Evolutionary conservation across 2,888 invertebrate species (phyloP), one percentile per base, ranked within the genome.

Genomic region (Tolmerus cingulatus): DNA sequence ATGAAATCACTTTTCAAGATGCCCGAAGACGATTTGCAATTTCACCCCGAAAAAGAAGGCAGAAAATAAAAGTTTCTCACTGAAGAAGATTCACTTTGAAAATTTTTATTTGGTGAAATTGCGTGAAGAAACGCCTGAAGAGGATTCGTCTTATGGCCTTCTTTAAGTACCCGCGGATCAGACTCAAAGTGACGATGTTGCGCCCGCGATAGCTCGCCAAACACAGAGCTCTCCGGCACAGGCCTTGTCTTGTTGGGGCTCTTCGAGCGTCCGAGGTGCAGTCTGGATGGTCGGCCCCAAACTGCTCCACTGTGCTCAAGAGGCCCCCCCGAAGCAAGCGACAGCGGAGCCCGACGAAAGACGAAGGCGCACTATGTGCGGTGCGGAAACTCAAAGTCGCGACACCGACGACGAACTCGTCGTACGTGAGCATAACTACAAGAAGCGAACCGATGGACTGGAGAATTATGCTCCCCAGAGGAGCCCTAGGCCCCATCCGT

Each of bases 241-340:
- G 43, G 43, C 16, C 43, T 46, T 46, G 66, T 27, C 66, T 66
- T 66, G 23, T 27, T 66, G 23, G 43, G 43, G 43, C 78, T 78
- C 78, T 78, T 78, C 40, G n/a, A 43, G 23, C 16, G 78, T 27
- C 34, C 81, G 81, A 81, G 51, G 81, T 81, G 81, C 81, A 81
- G 34, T 55, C 23, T 23, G 40, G 43, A 43, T 46, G 46, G 43
- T 74, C 43, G 79, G 43, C 79, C 79, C 79, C 79, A 79, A 79
- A 27, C 55, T 55, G 51, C n/a, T 76, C 34, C 1, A 23, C 30
- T 40, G 30, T 79, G 46, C 23, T 46, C 23, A 79, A 79, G 46
- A 79, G 46, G 3, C 14, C 51, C 37, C 37, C 79, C 43, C 30
- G 79, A 40, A 74, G 30, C 55, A 27, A 5, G 30, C 34, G 23